These are phyloP conservation scores for Streptopelia turtur DNA, from an alignment of 2,797 vertebrate genomes.

Conservation along the genomic window DNA sequence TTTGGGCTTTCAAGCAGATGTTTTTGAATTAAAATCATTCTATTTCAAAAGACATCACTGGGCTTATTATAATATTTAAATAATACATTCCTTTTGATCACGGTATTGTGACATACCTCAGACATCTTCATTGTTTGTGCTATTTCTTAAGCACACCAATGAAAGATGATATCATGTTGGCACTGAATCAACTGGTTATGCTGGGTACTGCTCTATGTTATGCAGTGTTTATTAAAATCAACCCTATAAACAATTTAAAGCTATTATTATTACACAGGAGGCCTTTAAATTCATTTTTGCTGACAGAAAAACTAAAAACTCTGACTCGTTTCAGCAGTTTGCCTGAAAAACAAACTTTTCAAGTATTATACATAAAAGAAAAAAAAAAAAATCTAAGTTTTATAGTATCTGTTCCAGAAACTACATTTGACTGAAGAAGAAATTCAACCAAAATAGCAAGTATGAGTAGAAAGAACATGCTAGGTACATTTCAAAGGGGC, in stretches of 20 bases:
- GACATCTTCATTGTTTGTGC: slow-evolving; percentile 75
- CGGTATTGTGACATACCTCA: slow-evolving; percentile 77
- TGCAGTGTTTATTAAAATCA: slow-evolving; percentile 67
- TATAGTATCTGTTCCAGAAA: background rate
- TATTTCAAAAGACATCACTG: slow-evolving; percentile 74
- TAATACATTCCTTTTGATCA: slow-evolving; percentile 77
- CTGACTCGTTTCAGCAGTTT: slow-evolving; percentile 28
- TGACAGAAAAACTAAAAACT: slow-evolving; percentile 66
- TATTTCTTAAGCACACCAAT: slow-evolving; percentile 55
- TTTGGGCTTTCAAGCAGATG: slow-evolving; percentile 74
- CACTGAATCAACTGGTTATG: slow-evolving; percentile 51
- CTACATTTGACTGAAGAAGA: background rate
- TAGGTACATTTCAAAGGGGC: background rate
- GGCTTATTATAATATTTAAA: slow-evolving; percentile 75
- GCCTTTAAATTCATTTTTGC: slow-evolving; percentile 67
- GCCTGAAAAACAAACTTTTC: slow-evolving; percentile 17
- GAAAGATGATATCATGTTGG: slow-evolving; percentile 71
- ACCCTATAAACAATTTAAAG: slow-evolving; percentile 68
- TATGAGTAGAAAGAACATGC: background rate
- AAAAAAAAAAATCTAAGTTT: background rate
- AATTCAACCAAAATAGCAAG: background rate
- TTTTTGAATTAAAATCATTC: slow-evolving; percentile 74
- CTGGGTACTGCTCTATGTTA: slow-evolving; percentile 43
- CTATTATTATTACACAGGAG: slow-evolving; percentile 58
- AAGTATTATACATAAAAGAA: background rate